A percentile compares a stretch with the other conserved stretches of the same genome.
These are phyloP conservation scores for Gallirallus australis DNA, from an alignment of 2,797 vertebrate species.

Conservation along the genomic window DNA sequence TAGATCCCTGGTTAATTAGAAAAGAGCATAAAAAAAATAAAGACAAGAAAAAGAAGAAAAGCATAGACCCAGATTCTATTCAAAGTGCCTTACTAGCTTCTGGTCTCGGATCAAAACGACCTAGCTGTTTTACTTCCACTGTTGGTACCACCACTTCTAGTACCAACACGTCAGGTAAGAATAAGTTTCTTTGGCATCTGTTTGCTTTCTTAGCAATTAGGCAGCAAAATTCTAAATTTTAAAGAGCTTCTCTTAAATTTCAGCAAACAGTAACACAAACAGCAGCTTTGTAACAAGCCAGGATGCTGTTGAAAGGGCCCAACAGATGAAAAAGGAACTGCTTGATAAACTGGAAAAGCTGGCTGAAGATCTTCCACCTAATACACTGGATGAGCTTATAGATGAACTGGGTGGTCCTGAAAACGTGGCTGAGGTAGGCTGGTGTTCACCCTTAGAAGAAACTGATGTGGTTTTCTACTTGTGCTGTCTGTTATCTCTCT, in stretches of 20 bases:
- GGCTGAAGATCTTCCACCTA: conserved; percentile 92
- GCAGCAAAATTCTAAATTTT: neutral
- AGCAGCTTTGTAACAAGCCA: conserved; percentile 92
- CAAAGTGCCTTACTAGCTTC: conserved; percentile 99
- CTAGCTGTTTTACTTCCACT: conserved; percentile 88
- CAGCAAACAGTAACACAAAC: conserved; percentile 78
- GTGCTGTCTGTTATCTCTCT: neutral
- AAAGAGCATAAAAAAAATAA: conserved; percentile 98
- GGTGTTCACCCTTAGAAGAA: neutral
- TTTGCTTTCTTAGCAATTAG: neutral
- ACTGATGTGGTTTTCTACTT: neutral
- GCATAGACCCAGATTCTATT: conserved; percentile 97
- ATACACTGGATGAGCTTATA: conserved; percentile 96
- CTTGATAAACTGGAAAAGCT: conserved; percentile 92
- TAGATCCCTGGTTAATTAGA: conserved; percentile 97
- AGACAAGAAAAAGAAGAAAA: conserved; percentile 92
- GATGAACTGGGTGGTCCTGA: conserved; percentile 97
- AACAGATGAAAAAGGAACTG: conserved; percentile 94
- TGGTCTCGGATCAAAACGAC: conserved; percentile 93
- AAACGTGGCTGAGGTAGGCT: conserved; percentile 94
- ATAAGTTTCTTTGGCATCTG: neutral
- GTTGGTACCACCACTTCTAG: conserved; percentile 79
- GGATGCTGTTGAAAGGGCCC: conserved; percentile 95
- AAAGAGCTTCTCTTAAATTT: conserved; percentile 12
- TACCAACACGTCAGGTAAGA: conserved; percentile 77